These are phyloP conservation scores for Thecophora atra DNA, from an alignment of 2,888 invertebrate genomes.

Conservation along the genomic window DNA sequence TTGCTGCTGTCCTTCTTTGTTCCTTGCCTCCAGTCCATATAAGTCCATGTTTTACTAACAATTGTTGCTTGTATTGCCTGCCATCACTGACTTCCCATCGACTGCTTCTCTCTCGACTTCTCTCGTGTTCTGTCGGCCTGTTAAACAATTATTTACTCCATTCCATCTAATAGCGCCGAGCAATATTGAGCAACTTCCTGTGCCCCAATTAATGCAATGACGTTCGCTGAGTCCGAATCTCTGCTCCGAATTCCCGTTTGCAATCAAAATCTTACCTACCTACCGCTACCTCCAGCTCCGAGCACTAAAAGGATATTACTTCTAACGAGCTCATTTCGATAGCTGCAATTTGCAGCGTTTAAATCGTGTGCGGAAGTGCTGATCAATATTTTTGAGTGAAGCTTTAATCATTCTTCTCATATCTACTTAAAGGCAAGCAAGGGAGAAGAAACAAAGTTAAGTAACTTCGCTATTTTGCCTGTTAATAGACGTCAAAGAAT, in stretches of 20 bases:
- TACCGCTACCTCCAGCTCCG: neutral
- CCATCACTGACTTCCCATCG: neutral
- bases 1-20: neutral
- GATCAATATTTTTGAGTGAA: too few species aligned
- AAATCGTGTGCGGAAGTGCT: too few species aligned
- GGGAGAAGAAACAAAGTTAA: too few species aligned
- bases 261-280: neutral
- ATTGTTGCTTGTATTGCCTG: neutral
- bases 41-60: conserved; percentile 4
- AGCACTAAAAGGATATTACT: neutral
- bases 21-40: neutral
- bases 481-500: too few species aligned
- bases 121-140: neutral
- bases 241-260: neutral
- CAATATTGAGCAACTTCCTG: neutral
- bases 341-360: too few species aligned
- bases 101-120: neutral
- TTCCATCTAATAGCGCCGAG: neutral
- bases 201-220: conserved; percentile 11
- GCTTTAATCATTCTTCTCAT: too few species aligned
- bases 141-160: neutral
- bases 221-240: neutral
- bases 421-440: too few species aligned
- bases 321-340: neutral
- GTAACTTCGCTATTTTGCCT: too few species aligned